Conservation (phyloP, 2,797 vertebrate genomes). For the Podarcis siculus region DNA sequence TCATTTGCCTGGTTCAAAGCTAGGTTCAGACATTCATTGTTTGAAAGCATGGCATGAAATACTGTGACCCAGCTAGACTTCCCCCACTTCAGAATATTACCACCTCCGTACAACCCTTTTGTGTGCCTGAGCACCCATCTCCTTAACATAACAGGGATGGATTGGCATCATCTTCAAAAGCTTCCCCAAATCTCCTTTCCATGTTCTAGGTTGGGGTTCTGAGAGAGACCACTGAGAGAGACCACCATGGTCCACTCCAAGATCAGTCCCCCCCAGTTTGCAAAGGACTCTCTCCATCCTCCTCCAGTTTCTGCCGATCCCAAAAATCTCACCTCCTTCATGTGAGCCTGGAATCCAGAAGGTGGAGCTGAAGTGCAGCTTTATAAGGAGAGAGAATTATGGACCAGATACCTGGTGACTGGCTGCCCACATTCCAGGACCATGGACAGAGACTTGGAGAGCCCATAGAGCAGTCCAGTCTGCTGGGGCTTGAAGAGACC, state of each 20-base stretch:
- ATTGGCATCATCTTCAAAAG: background rate
- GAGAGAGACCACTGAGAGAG: too few relatives aligned
- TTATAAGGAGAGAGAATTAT: background rate
- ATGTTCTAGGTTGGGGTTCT: background rate
- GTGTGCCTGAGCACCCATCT: background rate
- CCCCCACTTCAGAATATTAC: too few relatives aligned
- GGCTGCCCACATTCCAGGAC: background rate
- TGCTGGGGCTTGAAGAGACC: too few relatives aligned
- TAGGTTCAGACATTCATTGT: background rate
- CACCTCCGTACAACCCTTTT: too few relatives aligned
- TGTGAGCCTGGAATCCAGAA: slow-evolving; percentile 25
- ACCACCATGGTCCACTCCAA: background rate
- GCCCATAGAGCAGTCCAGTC: rapidly evolving
- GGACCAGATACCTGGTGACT: background rate
- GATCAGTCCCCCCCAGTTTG: slow-evolving; percentile 34
- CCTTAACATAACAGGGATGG: background rate
- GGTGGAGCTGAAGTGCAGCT: slow-evolving; percentile 34
- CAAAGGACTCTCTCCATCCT: slow-evolving; percentile 40
- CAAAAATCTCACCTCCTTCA: slow-evolving; percentile 10
- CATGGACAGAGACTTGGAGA: background rate
- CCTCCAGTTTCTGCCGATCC: slow-evolving; percentile 44
- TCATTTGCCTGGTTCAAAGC: background rate
- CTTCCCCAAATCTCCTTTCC: background rate
- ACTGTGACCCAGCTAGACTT: background rate
- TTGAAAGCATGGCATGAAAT: background rate